These are phyloP conservation scores for Sussaba pulchella DNA, from an alignment of 2,888 invertebrate genomes.

Conservation along the genomic window DNA sequence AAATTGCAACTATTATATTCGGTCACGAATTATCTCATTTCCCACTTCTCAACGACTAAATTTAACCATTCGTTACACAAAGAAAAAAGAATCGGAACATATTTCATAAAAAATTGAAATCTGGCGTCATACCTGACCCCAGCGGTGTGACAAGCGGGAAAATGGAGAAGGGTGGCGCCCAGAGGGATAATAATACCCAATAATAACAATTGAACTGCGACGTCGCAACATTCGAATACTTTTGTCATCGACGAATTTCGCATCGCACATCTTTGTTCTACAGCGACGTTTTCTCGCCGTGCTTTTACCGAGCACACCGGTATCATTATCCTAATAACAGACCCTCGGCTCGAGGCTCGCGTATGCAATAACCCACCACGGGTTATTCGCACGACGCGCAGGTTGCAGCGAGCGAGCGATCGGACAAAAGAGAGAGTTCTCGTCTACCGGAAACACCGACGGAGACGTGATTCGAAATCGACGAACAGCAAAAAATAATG, in stretches of 20 bases:
- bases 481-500: background rate
- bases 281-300: too few species aligned
- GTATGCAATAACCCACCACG: slow-evolving; percentile 16
- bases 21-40: too few species aligned
- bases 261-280: background rate
- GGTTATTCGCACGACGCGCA: slow-evolving; percentile 10
- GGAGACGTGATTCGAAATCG: background rate
- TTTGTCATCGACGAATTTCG: slow-evolving; percentile 36
- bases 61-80: too few species aligned
- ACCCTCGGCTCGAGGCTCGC: slow-evolving; percentile 46
- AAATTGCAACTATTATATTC: too few species aligned
- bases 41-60: too few species aligned
- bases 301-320: slow-evolving; percentile 62
- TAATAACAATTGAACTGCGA: too few species aligned
- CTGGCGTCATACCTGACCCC: too few species aligned
- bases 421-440: background rate
- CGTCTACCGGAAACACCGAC: slow-evolving; percentile 1
- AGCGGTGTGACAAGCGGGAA: too few species aligned
- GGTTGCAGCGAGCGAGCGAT: background rate
- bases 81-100: too few species aligned
- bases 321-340: slow-evolving; percentile 74
- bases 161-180: too few species aligned
- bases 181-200: too few species aligned
- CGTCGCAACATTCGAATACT: slow-evolving; percentile 35
- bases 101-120: too few species aligned